Percentiles rank a stretch among this genome's conserved stretches.
phyloP scores from a whole-genome alignment of 2,797 vertebrate genomes.

The Anguilla pacifica region DNA sequence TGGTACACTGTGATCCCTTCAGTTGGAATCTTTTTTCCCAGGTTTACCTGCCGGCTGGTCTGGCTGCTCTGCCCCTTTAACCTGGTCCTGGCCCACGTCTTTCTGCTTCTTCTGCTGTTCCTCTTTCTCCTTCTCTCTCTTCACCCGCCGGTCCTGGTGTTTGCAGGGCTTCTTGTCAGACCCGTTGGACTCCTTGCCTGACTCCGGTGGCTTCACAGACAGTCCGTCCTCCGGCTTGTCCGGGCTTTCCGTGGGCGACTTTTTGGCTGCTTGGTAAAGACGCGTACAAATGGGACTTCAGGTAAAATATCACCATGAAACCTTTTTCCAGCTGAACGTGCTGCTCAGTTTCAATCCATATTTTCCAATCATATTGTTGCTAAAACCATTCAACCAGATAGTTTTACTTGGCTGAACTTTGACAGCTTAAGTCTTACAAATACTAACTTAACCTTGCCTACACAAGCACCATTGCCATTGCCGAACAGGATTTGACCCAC shows the following conservation, averaged over 20 bases:
- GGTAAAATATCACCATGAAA: background rate
- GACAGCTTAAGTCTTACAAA: background rate
- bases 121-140: constrained; percentile 67
- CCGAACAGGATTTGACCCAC: background rate
- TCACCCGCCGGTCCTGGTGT: constrained; percentile 71
- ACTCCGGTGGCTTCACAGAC: constrained; percentile 60
- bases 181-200: constrained; percentile 55
- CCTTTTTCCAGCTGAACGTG: background rate
- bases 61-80: constrained; percentile 37
- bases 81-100: constrained; percentile 54
- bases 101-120: constrained; percentile 63
- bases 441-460: background rate
- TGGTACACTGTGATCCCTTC: background rate
- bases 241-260: constrained; percentile 46
- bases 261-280: constrained; percentile 30
- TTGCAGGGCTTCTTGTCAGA: constrained; percentile 72
- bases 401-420: background rate
- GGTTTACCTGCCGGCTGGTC: constrained; percentile 28
- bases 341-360: background rate
- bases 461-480: background rate
- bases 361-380: background rate
- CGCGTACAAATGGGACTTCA: background rate
- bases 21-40: background rate
- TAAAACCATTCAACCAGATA: background rate
- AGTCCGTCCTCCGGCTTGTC: constrained; percentile 53